phyloP scores from a whole-genome alignment of 2,888 invertebrate species.

The Heteropelma amictum region DNA sequence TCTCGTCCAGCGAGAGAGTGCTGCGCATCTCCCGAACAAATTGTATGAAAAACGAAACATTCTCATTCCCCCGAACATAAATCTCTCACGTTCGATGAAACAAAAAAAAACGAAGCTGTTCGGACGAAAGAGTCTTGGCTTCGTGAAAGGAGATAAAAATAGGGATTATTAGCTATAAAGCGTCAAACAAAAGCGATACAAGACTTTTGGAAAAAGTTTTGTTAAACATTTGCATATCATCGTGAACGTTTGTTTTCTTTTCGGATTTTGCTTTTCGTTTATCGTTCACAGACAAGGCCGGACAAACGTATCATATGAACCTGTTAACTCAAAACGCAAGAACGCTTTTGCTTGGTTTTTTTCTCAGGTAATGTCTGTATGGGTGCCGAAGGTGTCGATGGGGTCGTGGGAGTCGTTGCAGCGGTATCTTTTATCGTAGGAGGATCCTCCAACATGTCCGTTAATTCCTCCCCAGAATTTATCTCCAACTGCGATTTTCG shows the following conservation, averaged over 20 bases:
- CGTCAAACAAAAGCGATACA: constrained; percentile 20
- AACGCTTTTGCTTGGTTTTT: constrained; percentile 75
- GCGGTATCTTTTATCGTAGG: constrained; percentile 73
- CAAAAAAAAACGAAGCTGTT: constrained; percentile 2
- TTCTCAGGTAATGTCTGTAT: constrained; percentile 71
- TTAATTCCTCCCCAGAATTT: constrained; percentile 75
- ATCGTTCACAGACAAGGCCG: constrained; percentile 29
- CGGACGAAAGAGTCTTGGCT: neutral
- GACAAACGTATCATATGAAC: constrained; percentile 51
- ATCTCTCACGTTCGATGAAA: constrained; percentile 5
- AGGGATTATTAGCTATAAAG: neutral
- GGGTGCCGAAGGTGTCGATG: constrained; percentile 73
- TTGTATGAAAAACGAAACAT: constrained; percentile 6
- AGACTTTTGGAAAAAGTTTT: constrained; percentile 62
- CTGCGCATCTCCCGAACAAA: constrained; percentile 28
- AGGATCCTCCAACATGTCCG: constrained; percentile 76
- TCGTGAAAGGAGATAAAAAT: neutral
- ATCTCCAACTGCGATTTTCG: constrained; percentile 73
- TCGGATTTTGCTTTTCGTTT: neutral
- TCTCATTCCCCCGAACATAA: neutral
- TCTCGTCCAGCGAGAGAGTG: neutral
- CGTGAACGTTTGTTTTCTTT: constrained; percentile 39
- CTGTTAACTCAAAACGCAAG: constrained; percentile 76
- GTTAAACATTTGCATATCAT: constrained; percentile 57
- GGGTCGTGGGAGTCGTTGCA: constrained; percentile 74